Percentiles rank a stretch among this genome's conserved stretches.
Conservation (phyloP, 1,140 invertebrate species). For the Ceratina australensis region DNA sequence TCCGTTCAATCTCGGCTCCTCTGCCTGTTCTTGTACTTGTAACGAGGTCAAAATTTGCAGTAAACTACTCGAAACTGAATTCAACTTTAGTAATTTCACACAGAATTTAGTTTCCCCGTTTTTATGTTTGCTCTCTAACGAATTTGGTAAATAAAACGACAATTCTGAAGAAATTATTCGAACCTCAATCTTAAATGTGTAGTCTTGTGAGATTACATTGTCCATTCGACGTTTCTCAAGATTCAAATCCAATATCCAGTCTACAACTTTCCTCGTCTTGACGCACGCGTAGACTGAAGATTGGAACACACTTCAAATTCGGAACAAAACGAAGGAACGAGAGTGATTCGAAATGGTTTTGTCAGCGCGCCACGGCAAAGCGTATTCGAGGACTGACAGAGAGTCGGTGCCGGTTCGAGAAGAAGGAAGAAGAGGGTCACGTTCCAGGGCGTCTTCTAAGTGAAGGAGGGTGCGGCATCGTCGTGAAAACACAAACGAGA, state of each 20-base stretch:
- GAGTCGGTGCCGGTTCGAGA: slow-evolving; percentile 62
- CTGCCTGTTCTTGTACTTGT: no score
- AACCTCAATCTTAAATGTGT: no score
- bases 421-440: slow-evolving; percentile 68
- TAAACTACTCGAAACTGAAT: no score
- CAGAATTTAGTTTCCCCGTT: no score
- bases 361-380: slow-evolving; percentile 52
- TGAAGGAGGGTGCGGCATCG: slow-evolving; percentile 69
- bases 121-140: no score
- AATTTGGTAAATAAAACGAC: no score
- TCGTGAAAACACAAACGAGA: slow-evolving; percentile 47
- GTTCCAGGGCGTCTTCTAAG: slow-evolving; percentile 64
- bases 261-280: background rate
- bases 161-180: no score
- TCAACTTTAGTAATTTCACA: no score
- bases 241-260: no score
- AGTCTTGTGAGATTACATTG: no score
- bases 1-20: background rate
- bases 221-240: no score
- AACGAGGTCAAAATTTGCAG: no score
- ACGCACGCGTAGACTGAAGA: background rate
- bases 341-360: background rate
- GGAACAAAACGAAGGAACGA: background rate
- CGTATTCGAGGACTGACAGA: slow-evolving; percentile 63
- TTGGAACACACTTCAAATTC: background rate